Base-by-base conservation (phyloP, 2,113 vertebrate genomes). In the rabbit (Oryctolagus cuniculus) region DNA sequence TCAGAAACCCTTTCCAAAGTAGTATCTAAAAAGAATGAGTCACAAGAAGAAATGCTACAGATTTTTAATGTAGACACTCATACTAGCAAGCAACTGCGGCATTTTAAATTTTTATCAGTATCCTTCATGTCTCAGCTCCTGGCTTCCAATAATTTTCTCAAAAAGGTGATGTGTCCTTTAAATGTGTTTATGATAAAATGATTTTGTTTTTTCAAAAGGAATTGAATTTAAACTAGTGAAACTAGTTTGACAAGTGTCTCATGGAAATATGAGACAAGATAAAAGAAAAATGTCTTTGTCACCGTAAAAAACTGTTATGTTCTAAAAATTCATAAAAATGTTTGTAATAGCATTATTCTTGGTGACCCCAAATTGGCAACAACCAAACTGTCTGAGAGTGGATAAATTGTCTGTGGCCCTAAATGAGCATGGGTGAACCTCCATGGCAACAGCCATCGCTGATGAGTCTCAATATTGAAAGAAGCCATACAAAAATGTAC, bases 101-200 rank as follows among this genome's bases (percentile, higher is more conserved):
- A 99, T 95, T 99, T 99, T 92, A 99, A 99, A 81, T 99, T 99
- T 97, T 96, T 99, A 77, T 98, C 98, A 0, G 98, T 99, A 82
- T 99, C 99, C 80, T 99, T 99, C 98, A 98, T 99, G 98, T 98
- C 99, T 74, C 99, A 99, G 75, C 99, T 99, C 89, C 96, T 99
- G 29, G 98, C 98, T 16, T 99, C 99, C 3, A 84, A 94, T 89
- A 96, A 91, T 91, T 99, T 99, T 98, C 98, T 99, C 49, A 98
- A 98, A 88, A 99, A 99, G 99, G 99, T 99, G n/a, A 90, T 36
- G 10, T 83, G 5, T 80, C 81, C 49, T 92, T 95, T 80, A 74
- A 83, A 24, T 63, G 10, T 67, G 22, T 72, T 64, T 66, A 63
- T 72, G n/a, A 72, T 19, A 64, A 67, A 63, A 55, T 64, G 15